Conservation (phyloP, 2,888 invertebrate genomes). For the Amiota minor region DNA sequence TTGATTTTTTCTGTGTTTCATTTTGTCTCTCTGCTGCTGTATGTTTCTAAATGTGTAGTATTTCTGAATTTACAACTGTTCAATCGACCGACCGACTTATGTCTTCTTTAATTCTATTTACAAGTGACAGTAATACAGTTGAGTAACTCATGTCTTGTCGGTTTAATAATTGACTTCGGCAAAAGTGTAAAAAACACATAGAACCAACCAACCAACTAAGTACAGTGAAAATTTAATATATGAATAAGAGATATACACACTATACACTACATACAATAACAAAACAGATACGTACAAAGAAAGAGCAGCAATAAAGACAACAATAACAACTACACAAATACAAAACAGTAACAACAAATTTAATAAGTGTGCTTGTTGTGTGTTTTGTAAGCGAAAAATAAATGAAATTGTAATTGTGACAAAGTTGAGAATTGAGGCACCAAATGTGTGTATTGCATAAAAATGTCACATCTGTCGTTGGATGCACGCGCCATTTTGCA, state of each 20-base stretch:
- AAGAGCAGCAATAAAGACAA: conserved; percentile 36
- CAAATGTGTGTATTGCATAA: conserved; percentile 38
- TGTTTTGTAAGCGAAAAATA: conserved; percentile 19
- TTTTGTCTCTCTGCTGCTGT: conserved; percentile 14
- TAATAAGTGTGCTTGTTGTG: conserved; percentile 43
- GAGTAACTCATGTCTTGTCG: conserved; percentile 31
- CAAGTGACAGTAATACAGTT: conserved; percentile 44
- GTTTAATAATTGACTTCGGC: conserved; percentile 24
- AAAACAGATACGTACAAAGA: conserved; percentile 34
- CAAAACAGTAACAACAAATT: neutral
- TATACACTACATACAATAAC: conserved; percentile 42
- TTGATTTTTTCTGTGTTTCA: conserved; percentile 13
- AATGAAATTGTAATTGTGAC: neutral
- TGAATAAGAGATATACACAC: neutral
- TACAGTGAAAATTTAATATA: conserved; percentile 57
- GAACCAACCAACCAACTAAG: conserved; percentile 40
- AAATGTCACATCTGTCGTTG: conserved; percentile 74
- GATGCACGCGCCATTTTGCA: conserved; percentile 83
- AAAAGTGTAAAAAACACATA: conserved; percentile 32
- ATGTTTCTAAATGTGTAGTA: conserved; percentile 31
- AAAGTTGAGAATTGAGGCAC: conserved; percentile 15
- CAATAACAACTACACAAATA: conserved; percentile 2
- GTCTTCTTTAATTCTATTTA: conserved; percentile 37
- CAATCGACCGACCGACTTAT: neutral
- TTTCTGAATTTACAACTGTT: conserved; percentile 24